These are phyloP conservation scores for Lipophrys pholis DNA, from an alignment of 2,113 vertebrate species.

Conservation along the genomic window DNA sequence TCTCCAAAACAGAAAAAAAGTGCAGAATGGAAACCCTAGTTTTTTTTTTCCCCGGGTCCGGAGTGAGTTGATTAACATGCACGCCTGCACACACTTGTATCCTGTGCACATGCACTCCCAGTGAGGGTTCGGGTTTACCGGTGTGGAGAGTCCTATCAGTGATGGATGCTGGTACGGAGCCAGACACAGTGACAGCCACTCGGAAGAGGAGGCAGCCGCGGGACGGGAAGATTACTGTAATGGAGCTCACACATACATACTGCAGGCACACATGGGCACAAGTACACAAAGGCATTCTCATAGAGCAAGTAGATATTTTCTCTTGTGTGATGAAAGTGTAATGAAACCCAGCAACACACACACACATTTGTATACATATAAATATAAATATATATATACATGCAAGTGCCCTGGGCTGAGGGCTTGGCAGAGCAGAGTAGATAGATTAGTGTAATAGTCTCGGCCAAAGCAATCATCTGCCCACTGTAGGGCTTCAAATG, in stretches of 20 bases:
- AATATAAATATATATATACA: constrained; percentile 24
- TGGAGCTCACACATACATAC: constrained; percentile 18
- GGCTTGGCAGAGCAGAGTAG: constrained; percentile 73
- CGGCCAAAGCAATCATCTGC: constrained; percentile 79
- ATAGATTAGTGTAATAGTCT: constrained; percentile 81
- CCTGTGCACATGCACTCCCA: neutral
- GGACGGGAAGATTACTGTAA: constrained; percentile 44
- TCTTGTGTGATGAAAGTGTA: constrained; percentile 47
- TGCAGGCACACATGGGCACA: constrained; percentile 16
- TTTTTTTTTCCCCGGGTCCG: constrained; percentile 33
- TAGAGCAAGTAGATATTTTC: constrained; percentile 22
- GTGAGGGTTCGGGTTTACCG: neutral
- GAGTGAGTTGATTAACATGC: constrained; percentile 42
- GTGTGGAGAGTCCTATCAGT: constrained; percentile 13
- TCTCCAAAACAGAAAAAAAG: constrained; percentile 47
- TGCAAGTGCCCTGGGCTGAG: constrained; percentile 61
- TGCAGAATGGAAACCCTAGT: constrained; percentile 43
- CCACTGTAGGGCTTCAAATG: constrained; percentile 75
- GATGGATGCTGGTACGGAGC: constrained; percentile 36
- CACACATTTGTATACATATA: constrained; percentile 23
- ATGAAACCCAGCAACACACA: constrained; percentile 46
- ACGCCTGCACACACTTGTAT: neutral
- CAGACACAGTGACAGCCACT: constrained; percentile 31
- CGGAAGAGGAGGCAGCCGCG: constrained; percentile 22
- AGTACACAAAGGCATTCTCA: constrained; percentile 24